Conservation (phyloP, 2,113 vertebrate species). For the Casuarius casuarius region DNA sequence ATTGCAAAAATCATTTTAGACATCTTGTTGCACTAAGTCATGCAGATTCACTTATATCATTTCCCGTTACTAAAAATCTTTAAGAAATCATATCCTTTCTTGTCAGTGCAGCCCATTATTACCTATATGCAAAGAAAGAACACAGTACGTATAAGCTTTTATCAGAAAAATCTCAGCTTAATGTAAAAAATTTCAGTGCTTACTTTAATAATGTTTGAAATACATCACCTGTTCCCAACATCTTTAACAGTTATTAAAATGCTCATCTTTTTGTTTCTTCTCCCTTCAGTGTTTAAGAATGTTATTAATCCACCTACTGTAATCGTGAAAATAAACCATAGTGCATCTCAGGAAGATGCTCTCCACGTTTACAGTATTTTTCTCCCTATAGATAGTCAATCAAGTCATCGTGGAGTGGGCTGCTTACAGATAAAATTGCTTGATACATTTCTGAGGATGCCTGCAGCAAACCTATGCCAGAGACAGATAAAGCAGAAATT, state of each 20-base stretch:
- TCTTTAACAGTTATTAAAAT: background rate
- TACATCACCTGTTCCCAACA: background rate
- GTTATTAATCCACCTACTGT: background rate
- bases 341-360: background rate
- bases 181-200: background rate
- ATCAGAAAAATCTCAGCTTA: background rate
- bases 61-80: background rate
- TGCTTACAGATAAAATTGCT: background rate
- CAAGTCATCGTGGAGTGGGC: background rate
- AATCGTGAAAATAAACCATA: background rate
- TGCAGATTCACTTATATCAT: background rate
- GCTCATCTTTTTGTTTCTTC: background rate
- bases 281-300: background rate
- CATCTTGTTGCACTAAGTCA: background rate
- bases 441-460: background rate
- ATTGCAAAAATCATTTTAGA: background rate
- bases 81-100: background rate
- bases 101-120: background rate
- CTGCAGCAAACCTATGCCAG: background rate
- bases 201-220: background rate
- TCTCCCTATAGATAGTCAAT: background rate
- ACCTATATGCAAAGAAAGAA: background rate
- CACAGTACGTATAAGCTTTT: background rate
- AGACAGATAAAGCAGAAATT: background rate
- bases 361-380: background rate